Conservation (phyloP, 1,140 invertebrate species). For the Notospermus geniculatus region DNA sequence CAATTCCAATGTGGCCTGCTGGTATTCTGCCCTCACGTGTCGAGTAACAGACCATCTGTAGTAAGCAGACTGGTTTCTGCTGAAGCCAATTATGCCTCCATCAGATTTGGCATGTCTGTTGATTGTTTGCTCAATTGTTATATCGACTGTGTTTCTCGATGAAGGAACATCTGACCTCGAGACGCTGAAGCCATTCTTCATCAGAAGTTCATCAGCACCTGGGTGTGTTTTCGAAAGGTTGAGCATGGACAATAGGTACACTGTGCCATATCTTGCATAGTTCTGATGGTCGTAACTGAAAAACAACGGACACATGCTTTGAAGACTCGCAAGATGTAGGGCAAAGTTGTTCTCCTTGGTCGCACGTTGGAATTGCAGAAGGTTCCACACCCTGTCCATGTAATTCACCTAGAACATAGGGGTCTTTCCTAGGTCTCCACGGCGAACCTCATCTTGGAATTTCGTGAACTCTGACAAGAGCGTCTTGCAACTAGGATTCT, state of each 20-base stretch:
- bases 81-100: conserved; percentile 19
- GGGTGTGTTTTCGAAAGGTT: conserved; percentile 9
- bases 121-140: conserved; percentile 21
- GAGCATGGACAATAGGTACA: conserved; percentile 7
- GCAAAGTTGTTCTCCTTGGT: conserved; percentile 9
- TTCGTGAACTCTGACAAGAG: no score
- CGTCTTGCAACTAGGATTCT: no score
- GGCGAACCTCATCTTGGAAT: no score
- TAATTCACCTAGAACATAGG: no score
- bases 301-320: conserved; percentile 4
- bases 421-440: no score
- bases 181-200: conserved; percentile 10
- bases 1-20: conserved; percentile 5
- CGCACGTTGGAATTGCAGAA: conserved; percentile 7
- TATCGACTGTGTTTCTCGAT: conserved; percentile 5
- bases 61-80: conserved; percentile 14
- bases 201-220: conserved; percentile 5
- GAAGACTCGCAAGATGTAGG: not conserved
- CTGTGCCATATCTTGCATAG: conserved; percentile 13
- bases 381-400: not conserved
- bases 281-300: conserved; percentile 14
- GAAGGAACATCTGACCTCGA: not conserved
- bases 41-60: conserved; percentile 10
- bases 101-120: conserved; percentile 17
- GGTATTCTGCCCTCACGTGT: conserved; percentile 6